Evolutionary conservation across 2,888 invertebrate species (phyloP).

Genomic region (Lamellibrachia satsuma): DNA sequence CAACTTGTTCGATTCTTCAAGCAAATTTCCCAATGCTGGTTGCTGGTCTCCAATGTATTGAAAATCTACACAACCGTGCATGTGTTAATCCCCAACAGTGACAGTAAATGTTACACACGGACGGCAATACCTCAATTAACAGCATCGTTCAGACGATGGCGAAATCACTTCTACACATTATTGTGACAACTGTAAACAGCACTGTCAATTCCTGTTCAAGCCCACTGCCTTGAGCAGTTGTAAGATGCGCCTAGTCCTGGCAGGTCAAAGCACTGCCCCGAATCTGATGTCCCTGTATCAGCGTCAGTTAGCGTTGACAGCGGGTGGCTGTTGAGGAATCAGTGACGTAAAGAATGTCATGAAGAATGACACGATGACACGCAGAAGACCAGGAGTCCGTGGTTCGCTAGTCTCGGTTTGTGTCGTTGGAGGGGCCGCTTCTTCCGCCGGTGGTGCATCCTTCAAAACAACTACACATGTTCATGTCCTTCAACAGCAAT

Average conservation of each 20-base stretch:
- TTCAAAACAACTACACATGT: constrained; percentile 17
- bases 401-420: constrained; percentile 39
- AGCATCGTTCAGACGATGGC: background rate
- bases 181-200: background rate
- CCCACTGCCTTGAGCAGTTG: background rate
- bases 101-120: background rate
- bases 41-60: background rate
- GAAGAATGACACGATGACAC: constrained; percentile 88
- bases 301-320: constrained; percentile 59
- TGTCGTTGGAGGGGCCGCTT: constrained; percentile 31
- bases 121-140: background rate
- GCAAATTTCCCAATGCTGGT: background rate
- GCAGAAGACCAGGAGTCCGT: constrained; percentile 74
- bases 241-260: background rate
- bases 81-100: background rate
- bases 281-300: background rate
- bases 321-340: constrained; percentile 84
- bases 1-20: background rate
- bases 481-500: background rate
- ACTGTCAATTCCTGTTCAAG: background rate
- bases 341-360: constrained; percentile 93
- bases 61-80: background rate
- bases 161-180: background rate
- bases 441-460: constrained; percentile 35
- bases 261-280: background rate